Percentiles rank a stretch among this genome's conserved stretches.
phyloP scores from a whole-genome alignment of 2,797 vertebrate species.

The Danionella dracula region DNA sequence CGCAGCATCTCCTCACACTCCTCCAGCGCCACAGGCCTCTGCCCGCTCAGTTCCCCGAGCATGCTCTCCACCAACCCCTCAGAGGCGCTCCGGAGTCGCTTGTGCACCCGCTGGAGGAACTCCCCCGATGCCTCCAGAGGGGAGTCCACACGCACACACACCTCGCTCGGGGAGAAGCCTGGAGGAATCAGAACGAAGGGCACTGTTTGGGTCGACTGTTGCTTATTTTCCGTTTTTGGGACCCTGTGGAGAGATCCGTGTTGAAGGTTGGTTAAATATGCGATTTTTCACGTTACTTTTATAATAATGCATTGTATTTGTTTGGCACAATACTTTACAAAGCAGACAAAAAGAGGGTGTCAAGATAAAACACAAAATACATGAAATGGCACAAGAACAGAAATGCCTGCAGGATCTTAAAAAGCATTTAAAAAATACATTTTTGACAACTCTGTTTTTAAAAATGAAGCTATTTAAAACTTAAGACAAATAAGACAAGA shows the following conservation, averaged over 20 bases:
- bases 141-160: slow-evolving; percentile 58
- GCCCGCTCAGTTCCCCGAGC: slow-evolving; percentile 54
- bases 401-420: too few relatives aligned
- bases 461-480: too few relatives aligned
- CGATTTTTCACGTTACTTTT: too few relatives aligned
- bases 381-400: too few relatives aligned
- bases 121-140: slow-evolving; percentile 58
- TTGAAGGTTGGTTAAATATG: too few relatives aligned
- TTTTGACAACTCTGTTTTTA: too few relatives aligned
- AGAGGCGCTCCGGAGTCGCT: slow-evolving; percentile 40
- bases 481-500: too few relatives aligned
- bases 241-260: slow-evolving; percentile 56
- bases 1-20: slow-evolving; percentile 65
- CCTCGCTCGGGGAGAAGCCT: slow-evolving; percentile 44
- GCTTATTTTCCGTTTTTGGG: slow-evolving; percentile 47
- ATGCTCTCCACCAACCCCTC: slow-evolving; percentile 50
- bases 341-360: too few relatives aligned
- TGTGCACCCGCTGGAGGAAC: slow-evolving; percentile 61
- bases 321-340: too few relatives aligned
- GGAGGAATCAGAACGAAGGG: slow-evolving; percentile 65
- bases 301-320: too few relatives aligned
- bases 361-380: too few relatives aligned
- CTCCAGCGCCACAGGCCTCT: slow-evolving; percentile 52
- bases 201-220: slow-evolving; percentile 59
- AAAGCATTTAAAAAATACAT: too few relatives aligned